Conservation (phyloP, 1,140 invertebrate species). For the Drosophila sucinea region DNA sequence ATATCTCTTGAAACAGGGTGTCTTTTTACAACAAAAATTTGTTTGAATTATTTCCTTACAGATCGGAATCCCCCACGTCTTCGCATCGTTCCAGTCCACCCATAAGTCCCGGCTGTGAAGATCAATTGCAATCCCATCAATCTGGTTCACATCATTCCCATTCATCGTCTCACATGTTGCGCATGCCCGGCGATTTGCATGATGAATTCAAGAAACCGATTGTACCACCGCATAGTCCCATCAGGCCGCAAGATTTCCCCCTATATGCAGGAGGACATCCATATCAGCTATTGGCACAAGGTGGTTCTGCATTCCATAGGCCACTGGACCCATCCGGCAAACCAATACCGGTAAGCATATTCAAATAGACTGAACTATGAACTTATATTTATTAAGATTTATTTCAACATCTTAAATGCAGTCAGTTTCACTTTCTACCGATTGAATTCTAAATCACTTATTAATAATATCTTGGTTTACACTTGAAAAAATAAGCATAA, state of each 20-base stretch:
- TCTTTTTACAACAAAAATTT: background rate
- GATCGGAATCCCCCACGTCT: slow-evolving; percentile 82
- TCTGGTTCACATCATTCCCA: slow-evolving; percentile 47
- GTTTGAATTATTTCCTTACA: slow-evolving; percentile 24
- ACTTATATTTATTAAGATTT: too few species aligned
- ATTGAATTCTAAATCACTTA: too few species aligned
- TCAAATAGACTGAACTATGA: background rate
- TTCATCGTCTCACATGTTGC: slow-evolving; percentile 52
- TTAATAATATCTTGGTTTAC: too few species aligned
- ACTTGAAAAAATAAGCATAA: too few species aligned
- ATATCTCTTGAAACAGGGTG: slow-evolving; percentile 56
- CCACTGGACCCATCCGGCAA: slow-evolving; percentile 81
- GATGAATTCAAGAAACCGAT: slow-evolving; percentile 81
- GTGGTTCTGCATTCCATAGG: slow-evolving; percentile 78
- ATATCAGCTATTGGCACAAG: slow-evolving; percentile 77
- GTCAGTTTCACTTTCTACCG: too few species aligned
- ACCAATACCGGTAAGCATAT: slow-evolving; percentile 74
- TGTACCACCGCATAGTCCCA: slow-evolving; percentile 77
- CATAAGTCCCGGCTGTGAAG: slow-evolving; percentile 82
- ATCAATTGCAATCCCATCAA: slow-evolving; percentile 60
- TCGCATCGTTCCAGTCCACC: slow-evolving; percentile 82
- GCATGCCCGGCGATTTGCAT: slow-evolving; percentile 68
- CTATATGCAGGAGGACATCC: slow-evolving; percentile 82
- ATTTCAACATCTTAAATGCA: too few species aligned
- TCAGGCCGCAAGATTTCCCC: slow-evolving; percentile 79